Evolutionary conservation across 2,797 vertebrate genomes (phyloP), one percentile per base, ranked within the genome.

Genomic region (Spinibarbus caldwelli): DNA sequence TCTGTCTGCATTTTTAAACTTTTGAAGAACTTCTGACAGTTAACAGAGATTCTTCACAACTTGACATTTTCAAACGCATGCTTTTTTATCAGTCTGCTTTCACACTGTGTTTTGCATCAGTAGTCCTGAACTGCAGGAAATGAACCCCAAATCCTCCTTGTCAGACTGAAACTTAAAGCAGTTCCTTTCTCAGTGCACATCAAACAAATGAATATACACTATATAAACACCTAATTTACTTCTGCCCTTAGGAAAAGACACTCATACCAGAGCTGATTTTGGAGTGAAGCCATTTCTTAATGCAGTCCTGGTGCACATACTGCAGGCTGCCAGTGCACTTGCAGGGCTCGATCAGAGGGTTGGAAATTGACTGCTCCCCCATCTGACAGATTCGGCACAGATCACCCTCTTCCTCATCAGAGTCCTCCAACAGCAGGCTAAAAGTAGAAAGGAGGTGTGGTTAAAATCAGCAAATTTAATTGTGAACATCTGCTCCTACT

Each of bases 321-420:
- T 96, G 97, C 92, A 99, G 94, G 88, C 98, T 99, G 87, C 98
- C 98, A 0, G 96, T 97, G 72, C 98, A 99, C 85, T 96, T 96
- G 90, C 98, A 99, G 0, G 98, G 98, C 89, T 97, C 96, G 86
- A 99, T 98, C 90, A 99, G 94, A n/a, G 97, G 96, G 91, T 99
- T 99, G 86, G 95, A 95, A n/a, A 95, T 90, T 0, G 94, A 95
- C 12, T 96, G 92, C 92, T 97, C 96, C 19, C 96, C 95, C 96
- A 99, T 98, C 93, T 99, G 98, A 93, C 98, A 99, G 92, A 99
- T 99, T 78, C 98, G 95, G 91, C 98, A 99, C 79, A 97, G 91
- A 89, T 99, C 98, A 12, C 96, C 97, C 81, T 99, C 98, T 49
- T 99, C 98, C 76, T 99, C 98, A 49, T 99, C 98, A 14, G 98